Conservation (phyloP, 1,140 invertebrate genomes). For the Argopecten irradians region DNA sequence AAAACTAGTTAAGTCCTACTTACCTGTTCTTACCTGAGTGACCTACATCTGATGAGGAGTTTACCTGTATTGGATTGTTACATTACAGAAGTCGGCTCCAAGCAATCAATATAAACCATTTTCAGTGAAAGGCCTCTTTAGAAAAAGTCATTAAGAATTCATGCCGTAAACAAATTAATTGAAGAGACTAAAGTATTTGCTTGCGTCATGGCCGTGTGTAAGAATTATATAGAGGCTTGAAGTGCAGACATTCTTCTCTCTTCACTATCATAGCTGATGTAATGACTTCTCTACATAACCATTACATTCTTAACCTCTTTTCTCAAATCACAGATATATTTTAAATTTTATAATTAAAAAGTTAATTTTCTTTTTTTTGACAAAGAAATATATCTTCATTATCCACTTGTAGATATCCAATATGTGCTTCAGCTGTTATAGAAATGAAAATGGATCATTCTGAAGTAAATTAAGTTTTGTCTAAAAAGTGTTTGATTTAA, state of each 20-base stretch:
- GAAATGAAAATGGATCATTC: no score
- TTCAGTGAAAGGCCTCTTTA: neutral
- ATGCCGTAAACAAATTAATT: constrained; percentile 14
- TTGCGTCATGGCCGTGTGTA: neutral
- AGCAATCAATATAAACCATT: neutral
- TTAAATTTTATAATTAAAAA: no score
- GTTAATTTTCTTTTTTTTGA: neutral
- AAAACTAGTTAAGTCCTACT: no score
- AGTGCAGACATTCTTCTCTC: neutral
- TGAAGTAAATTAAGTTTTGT: no score
- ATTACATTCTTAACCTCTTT: neutral
- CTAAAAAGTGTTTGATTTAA: no score
- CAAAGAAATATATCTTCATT: neutral
- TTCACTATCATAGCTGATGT: neutral
- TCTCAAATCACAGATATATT: neutral
- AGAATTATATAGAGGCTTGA: neutral
- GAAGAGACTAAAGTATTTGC: constrained; percentile 15
- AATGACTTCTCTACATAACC: neutral
- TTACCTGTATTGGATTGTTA: neutral
- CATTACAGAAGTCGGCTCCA: neutral
- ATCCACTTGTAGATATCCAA: no score
- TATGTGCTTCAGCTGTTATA: no score
- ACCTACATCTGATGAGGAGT: neutral
- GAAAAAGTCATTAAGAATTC: constrained; percentile 18
- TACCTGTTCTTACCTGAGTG: neutral